A percentile compares a stretch with the other conserved stretches of the same genome.
Conservation (phyloP, 1,140 invertebrate species). For the Drosophila kohkoa region DNA sequence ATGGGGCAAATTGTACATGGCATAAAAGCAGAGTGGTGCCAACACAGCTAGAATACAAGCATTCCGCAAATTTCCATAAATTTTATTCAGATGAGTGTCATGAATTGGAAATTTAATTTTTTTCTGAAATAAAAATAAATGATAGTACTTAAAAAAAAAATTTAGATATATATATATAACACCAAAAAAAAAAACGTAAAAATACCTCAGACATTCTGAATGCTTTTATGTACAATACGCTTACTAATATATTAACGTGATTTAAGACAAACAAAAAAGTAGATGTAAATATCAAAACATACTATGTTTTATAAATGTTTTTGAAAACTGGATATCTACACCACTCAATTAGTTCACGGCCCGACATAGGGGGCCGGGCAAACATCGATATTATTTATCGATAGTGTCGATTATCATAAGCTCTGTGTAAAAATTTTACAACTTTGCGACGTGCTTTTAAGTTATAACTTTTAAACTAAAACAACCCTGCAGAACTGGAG, state of each 20-base stretch:
- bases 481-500: too few species aligned
- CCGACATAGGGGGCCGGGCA: too few species aligned
- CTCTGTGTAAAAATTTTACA: too few species aligned
- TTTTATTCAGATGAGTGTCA: slow-evolving; percentile 36
- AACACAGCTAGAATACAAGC: slow-evolving; percentile 29
- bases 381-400: too few species aligned
- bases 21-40: slow-evolving; percentile 28
- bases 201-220: slow-evolving; percentile 8
- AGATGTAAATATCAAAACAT: too few species aligned
- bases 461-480: too few species aligned
- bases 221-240: background rate
- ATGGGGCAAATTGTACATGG: slow-evolving; percentile 32
- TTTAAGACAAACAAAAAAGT: too few species aligned
- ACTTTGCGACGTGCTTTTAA: too few species aligned
- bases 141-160: background rate
- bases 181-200: background rate
- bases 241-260: background rate
- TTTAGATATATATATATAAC: background rate
- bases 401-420: too few species aligned
- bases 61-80: slow-evolving; percentile 14
- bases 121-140: background rate
- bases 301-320: too few species aligned
- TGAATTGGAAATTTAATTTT: slow-evolving; percentile 66
- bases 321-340: too few species aligned
- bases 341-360: too few species aligned